Evolutionary conservation across 2,888 invertebrate species (phyloP), one percentile per base, ranked within the genome.

Genomic region (Chalcosyrphus nemorum): DNA sequence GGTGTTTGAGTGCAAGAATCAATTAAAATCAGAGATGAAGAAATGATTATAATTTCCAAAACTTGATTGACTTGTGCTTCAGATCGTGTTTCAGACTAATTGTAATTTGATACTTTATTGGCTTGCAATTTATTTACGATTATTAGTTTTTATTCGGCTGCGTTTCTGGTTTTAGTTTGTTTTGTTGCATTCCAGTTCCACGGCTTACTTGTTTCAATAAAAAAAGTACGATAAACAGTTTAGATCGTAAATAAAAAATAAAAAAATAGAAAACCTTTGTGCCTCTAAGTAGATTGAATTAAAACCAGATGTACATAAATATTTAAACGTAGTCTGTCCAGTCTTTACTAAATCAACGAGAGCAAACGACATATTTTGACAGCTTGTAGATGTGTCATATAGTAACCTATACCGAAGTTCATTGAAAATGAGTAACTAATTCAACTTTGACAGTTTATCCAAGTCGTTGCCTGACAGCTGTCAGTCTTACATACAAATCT

Each of bases 61-160:
- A 50, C 50, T 27, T 24, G 50, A 50, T 50, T 50, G 24, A 50
- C 50, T 50, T 50, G 50, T 50, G 24, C 17, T n/a, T 47, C 1
- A 13, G 11, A 50, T 50, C 50, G 24, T 21, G 21, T 47, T 47
- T n/a, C 47, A 24, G 6, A 3, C 47, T 5, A 47, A 47, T 50
- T 24, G 50, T 50, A 50, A 50, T 50, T 50, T 13, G 50, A 50
- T 24, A 50, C 50, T 50, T 50, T 24, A 50, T 50, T 50, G 13
- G 50, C 24, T 13, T 27, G 50, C 24, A 50, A 27, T 50, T n/a
- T n/a, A 50, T 50, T 50, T 50, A 24, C 27, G 24, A n/a, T 21
- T 19, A n/a, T 21, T 19, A 21, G 24, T 24, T 24, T 50, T 13
- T 6, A 17, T 9, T 43, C 6, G 19, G 2, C 11, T 45, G 9